These are phyloP conservation scores for Tenodera sinensis DNA, from an alignment of 2,888 invertebrate species.

Conservation along the genomic window DNA sequence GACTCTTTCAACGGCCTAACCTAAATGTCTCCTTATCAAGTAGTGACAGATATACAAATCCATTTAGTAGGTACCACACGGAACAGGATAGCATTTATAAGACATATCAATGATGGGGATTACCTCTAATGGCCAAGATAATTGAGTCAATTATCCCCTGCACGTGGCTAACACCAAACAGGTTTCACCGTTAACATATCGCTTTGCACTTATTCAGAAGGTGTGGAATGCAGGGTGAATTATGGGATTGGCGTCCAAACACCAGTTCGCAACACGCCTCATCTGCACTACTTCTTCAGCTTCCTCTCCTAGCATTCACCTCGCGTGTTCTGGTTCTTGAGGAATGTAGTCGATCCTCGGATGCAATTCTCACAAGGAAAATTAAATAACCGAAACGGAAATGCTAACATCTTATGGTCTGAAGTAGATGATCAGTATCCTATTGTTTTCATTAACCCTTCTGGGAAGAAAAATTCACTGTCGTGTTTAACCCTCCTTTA, in stretches of 20 bases:
- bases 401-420: no score
- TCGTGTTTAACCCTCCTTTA: no score
- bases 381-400: no score
- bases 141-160: conserved; percentile 21
- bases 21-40: background rate
- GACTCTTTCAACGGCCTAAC: background rate
- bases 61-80: background rate
- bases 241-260: background rate
- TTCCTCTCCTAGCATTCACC: background rate
- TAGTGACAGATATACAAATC: background rate
- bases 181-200: background rate
- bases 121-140: conserved; percentile 17
- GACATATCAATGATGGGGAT: conserved; percentile 10
- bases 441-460: no score
- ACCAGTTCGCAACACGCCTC: background rate
- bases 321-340: background rate
- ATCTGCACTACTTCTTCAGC: background rate
- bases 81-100: background rate
- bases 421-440: no score
- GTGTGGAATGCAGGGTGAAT: background rate
- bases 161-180: background rate
- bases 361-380: background rate
- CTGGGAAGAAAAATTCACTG: no score
- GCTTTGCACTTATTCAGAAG: background rate
- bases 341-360: background rate